Base-by-base conservation (phyloP, 2,113 vertebrate genomes). In the Serinus canaria region DNA sequence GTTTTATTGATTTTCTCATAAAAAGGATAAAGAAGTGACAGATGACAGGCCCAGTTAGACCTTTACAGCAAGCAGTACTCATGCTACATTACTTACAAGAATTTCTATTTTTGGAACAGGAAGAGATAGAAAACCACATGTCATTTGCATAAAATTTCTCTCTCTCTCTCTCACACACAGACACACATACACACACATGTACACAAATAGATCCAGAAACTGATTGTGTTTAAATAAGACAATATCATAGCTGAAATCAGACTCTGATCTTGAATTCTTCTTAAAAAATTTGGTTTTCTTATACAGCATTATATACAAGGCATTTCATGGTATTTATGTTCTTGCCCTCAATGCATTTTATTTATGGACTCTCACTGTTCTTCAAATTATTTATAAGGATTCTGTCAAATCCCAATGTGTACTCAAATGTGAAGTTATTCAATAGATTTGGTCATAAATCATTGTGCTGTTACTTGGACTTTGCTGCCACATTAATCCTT, bases 11-110 rank as follows among this genome's bases (percentile, higher is more conserved):
- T 93, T 89, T 22, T 73, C 80, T 81, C 50, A 92, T 90, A 66
- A 90, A 97, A 90, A 87, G 17, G 18, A 79, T 93, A 72, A 92
- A 94, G 44, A 95, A 94, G 49, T 91, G 75, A 92, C 46, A 89
- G 86, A 86, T 93, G 87, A 87, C 87, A 53, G 43, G 23, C 20
- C 59, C 67, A 49, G 73, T 28, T 90, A 80, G 43, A 85, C 44
- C 20, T 90, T 63, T 93, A 72, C 33, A 86, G 56, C 43, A 92
- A 80, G 52, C 19, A 91, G 43, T 84, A 25, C 84, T 79, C 56
- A 62, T 60, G 64, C 39, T 69, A 73, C 28, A 69, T 80, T 91
- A 81, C 30, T 87, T 94, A 67, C 20, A 84, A 82, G 22, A 79
- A 82, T 69, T 92, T 58, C 33, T 80, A 41, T 83, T 95, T 97